Base-by-base conservation (phyloP, 2,113 vertebrate genomes). In the Ranitomeya imitator region DNA sequence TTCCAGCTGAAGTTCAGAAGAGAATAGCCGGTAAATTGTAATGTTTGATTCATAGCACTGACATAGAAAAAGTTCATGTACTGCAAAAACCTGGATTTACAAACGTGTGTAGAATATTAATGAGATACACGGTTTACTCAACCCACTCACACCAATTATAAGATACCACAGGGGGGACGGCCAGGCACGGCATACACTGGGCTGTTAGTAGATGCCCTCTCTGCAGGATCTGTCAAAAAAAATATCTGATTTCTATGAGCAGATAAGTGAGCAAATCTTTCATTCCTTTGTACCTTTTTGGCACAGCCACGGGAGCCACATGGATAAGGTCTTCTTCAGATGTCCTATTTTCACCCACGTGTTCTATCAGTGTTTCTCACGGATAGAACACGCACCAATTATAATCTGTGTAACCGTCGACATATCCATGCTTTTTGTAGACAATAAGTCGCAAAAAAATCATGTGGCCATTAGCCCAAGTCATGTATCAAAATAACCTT, bases 11-110 rank as follows among this genome's bases (percentile, higher is more conserved):
- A 61, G 67, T 82, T 60, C 52, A 21, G 26, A n/a, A 82, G n/a
- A 60, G 61, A 81, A 73, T 60, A 67, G 54, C 79, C 31, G 4
- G 31, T 82, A 71, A 60, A 69, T 61, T 88, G 69, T 83, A 52
- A 57, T 60, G 26, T 76, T 83, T 83, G 54, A 82, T 61, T 55
- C 45, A 86, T 60, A 37, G 31, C 23, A 26, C 59, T 61, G 55
- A 81, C 26, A 60, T 45, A 37, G 16, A 21, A 21, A 76, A 76
- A 76, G 73, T 15, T 52, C 37, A 76, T 18, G 12, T 21, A 5
- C 8, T 21, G 18, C 37, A 52, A 21, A 52, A 51, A 19, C 21
- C 10, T 1, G 37, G 18, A 76, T 45, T 74, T 45, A 4, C 18
- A 8, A 18, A 21, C 37, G 71, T 52, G 73, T 19, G 21, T 21